Percentiles rank a stretch among this genome's conserved stretches.
Evolutionary conservation across 1,140 invertebrate genomes (phyloP).

Genomic region (Solenopsis invicta): DNA sequence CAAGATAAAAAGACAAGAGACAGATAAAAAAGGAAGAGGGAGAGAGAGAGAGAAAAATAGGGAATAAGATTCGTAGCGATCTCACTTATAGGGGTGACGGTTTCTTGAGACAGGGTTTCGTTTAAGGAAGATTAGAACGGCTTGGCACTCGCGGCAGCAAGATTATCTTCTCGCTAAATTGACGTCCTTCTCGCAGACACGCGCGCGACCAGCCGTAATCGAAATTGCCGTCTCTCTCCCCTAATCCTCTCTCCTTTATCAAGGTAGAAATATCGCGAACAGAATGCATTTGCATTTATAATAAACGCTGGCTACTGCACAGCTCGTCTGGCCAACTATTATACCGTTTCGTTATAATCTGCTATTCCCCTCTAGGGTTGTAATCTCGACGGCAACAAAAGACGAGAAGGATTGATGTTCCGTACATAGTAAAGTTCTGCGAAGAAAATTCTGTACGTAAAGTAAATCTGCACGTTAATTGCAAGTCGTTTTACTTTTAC

Average conservation of each 20-base stretch:
- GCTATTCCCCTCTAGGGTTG: neutral
- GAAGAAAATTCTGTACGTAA: neutral
- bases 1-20: neutral
- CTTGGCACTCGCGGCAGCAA: slow-evolving; percentile 8
- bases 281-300: slow-evolving; percentile 60
- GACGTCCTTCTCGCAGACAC: slow-evolving; percentile 38
- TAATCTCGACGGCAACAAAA: slow-evolving; percentile 24
- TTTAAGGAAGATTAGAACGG: slow-evolving; percentile 28
- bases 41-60: neutral
- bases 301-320: slow-evolving; percentile 41
- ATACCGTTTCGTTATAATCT: slow-evolving; percentile 48
- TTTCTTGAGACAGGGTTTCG: slow-evolving; percentile 28
- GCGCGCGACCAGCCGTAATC: slow-evolving; percentile 48
- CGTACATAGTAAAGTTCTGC: slow-evolving; percentile 6
- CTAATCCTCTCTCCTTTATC: neutral
- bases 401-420: neutral
- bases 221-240: slow-evolving; percentile 12
- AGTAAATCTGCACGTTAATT: neutral
- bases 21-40: neutral
- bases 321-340: slow-evolving; percentile 12
- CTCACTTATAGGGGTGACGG: neutral
- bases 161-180: slow-evolving; percentile 51
- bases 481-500: neutral
- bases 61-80: slow-evolving; percentile 6
- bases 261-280: slow-evolving; percentile 36